These are phyloP conservation scores for Thamnophis sirtalis DNA, from an alignment of 2,113 vertebrate genomes.

Conservation along the genomic window DNA sequence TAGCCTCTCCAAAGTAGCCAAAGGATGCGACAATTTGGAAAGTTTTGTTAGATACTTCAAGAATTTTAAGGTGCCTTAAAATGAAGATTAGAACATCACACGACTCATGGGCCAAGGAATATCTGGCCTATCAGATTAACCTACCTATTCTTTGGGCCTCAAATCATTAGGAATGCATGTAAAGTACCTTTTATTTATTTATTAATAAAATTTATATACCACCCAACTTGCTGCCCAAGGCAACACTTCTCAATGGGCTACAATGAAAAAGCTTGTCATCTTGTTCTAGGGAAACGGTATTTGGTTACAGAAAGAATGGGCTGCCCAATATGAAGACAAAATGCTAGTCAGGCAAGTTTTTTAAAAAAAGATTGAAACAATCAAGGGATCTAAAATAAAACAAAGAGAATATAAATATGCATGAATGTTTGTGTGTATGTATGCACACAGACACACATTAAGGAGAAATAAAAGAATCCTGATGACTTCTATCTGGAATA, in stretches of 20 bases:
- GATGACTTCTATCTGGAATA: background rate
- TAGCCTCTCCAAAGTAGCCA: background rate
- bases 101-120: background rate
- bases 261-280: background rate
- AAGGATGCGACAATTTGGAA: fast-evolving
- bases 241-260: background rate
- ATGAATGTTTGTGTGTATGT: background rate
- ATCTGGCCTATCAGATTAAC: background rate
- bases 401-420: background rate
- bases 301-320: background rate
- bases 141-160: background rate
- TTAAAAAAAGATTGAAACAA: background rate
- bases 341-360: background rate
- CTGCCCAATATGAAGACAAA: background rate
- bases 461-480: background rate
- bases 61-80: background rate
- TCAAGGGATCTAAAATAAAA: background rate
- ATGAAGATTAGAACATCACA: background rate
- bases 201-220: background rate
- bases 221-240: background rate
- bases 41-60: background rate
- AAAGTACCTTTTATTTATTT: background rate
- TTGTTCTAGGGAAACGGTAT: background rate
- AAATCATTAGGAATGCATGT: background rate
- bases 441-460: background rate